A percentile compares a stretch with the other conserved stretches of the same genome.
Conservation (phyloP, 2,888 invertebrate species). For the Adelognathus sp. region DNA sequence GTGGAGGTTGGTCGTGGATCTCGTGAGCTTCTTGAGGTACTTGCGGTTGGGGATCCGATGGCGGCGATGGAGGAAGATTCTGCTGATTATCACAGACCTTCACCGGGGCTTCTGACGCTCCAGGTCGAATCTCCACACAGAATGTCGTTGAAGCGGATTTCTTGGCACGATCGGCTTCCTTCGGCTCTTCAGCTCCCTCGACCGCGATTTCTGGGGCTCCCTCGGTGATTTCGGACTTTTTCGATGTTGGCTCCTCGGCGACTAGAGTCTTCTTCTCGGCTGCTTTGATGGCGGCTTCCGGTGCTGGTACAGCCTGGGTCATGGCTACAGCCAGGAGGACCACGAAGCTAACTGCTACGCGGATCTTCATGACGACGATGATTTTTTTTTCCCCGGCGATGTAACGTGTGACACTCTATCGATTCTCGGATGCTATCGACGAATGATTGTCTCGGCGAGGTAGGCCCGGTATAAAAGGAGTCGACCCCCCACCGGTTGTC, state of each 20-base stretch:
- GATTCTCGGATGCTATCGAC: not conserved
- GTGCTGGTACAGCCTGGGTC: conserved; percentile 43
- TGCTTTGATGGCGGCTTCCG: not conserved
- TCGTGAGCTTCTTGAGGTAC: too few relatives aligned
- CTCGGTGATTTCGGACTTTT: not conserved
- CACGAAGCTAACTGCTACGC: conserved; percentile 23
- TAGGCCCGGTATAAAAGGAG: not conserved
- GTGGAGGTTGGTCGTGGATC: not conserved
- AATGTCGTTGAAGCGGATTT: conserved; percentile 81
- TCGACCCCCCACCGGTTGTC: not conserved
- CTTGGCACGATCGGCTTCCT: conserved; percentile 67
- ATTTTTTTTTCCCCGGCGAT: not conserved
- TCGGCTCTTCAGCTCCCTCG: conserved; percentile 57
- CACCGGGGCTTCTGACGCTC: conserved; percentile 27
- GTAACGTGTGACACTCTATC: not conserved
- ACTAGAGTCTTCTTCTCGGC: not conserved
- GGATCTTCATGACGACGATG: conserved; percentile 26
- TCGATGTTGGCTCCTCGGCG: conserved; percentile 8
- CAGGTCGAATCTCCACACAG: conserved; percentile 81
- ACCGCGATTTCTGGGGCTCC: not conserved
- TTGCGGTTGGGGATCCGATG: too few relatives aligned
- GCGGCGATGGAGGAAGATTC: not conserved
- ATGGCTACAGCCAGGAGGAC: conserved; percentile 46
- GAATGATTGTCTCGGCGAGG: conserved; percentile 5
- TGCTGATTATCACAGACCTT: conserved; percentile 28